phyloP scores from a whole-genome alignment of 1,140 invertebrate species.

The Augochlora pura region DNA sequence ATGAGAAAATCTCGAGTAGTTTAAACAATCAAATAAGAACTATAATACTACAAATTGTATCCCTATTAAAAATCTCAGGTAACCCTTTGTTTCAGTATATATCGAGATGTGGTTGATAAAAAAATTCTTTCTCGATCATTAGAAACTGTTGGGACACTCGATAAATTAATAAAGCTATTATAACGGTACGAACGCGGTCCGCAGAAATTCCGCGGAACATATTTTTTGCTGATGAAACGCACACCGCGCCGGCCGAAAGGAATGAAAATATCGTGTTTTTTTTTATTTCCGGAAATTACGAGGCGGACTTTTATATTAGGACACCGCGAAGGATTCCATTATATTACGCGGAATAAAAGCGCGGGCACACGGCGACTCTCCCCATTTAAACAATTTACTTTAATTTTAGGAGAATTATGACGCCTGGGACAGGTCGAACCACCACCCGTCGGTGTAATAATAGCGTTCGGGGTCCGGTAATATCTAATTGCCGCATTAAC shows the following conservation, averaged over 20 bases:
- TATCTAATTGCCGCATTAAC: neutral
- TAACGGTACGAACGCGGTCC: neutral
- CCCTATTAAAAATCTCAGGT: too few species aligned
- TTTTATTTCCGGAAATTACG: constrained; percentile 34
- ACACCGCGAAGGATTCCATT: constrained; percentile 38
- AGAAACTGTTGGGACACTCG: neutral
- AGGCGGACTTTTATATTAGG: constrained; percentile 3
- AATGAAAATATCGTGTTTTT: constrained; percentile 30
- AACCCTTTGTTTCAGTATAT: too few species aligned
- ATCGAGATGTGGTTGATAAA: too few species aligned
- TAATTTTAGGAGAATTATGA: constrained; percentile 31
- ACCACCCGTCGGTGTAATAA: constrained; percentile 20
- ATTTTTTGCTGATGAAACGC: constrained; percentile 6
- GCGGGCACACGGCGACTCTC: neutral
- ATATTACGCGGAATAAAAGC: constrained; percentile 41
- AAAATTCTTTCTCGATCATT: too few species aligned
- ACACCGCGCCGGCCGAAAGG: neutral
- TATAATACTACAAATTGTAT: too few species aligned
- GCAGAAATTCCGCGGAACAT: constrained; percentile 7
- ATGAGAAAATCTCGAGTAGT: too few species aligned
- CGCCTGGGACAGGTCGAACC: neutral
- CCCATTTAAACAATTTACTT: constrained; percentile 42
- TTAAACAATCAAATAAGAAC: too few species aligned
- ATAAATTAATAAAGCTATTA: constrained; percentile 15
- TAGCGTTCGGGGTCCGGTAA: neutral